Evolutionary conservation across 1,140 invertebrate species (phyloP).

Genomic region (Caenorhabditis inopinata): DNA sequence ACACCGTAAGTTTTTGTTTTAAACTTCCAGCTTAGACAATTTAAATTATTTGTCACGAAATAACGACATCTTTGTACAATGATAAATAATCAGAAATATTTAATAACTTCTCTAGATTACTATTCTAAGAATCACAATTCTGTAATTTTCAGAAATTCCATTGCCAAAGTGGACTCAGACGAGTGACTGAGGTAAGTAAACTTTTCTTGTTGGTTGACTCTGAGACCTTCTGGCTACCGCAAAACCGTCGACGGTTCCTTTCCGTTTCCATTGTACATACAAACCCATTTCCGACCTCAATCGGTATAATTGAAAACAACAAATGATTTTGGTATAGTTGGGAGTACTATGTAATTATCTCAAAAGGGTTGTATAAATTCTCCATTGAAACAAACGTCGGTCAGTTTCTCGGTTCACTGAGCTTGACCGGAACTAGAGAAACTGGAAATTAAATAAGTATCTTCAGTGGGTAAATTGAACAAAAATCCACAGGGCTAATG

Average conservation of each 20-base stretch:
- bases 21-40: not conserved
- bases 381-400: conserved; percentile 1
- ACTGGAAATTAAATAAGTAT: not conserved
- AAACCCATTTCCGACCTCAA: not conserved
- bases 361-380: not conserved
- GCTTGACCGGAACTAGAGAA: not conserved
- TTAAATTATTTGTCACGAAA: not conserved
- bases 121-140: not conserved
- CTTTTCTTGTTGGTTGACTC: not conserved
- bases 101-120: too few species aligned
- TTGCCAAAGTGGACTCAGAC: not conserved
- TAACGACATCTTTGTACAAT: too few species aligned
- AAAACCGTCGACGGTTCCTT: not conserved
- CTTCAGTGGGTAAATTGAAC: not conserved
- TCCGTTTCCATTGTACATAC: not conserved
- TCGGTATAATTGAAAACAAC: conserved; percentile 1
- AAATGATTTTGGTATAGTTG: not conserved
- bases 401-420: conserved; percentile 25
- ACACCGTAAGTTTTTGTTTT: not conserved
- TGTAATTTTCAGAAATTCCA: conserved; percentile 10
- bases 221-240: not conserved
- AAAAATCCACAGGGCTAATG: not conserved
- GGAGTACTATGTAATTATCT: conserved; percentile 20
- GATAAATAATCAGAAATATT: too few species aligned
- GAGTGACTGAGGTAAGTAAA: conserved; percentile 20